Evolutionary conservation across 53 echinoderm and acorn worm genomes (phyloP).

Genomic region (Astropecten irregularis): DNA sequence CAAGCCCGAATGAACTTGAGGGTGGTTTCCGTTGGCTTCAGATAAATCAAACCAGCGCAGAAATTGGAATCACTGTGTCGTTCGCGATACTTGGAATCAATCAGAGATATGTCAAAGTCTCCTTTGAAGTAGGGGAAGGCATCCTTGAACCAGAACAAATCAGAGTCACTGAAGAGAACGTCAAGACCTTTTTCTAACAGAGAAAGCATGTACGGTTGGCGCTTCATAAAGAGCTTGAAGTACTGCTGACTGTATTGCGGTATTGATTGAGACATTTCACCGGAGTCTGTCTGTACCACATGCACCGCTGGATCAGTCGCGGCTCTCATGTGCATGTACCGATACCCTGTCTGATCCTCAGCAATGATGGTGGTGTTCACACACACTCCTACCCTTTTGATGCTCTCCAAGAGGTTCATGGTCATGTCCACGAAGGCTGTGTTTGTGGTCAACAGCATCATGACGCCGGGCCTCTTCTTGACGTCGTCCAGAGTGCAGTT

Average conservation of each 20-base stretch:
- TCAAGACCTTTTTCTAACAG: background rate
- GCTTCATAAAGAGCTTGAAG: background rate
- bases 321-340: background rate
- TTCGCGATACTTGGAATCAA: too few relatives aligned
- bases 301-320: background rate
- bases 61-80: too few relatives aligned
- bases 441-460: background rate
- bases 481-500: background rate
- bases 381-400: background rate
- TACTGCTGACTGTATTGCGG: background rate
- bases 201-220: background rate
- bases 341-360: background rate
- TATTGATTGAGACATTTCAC: background rate
- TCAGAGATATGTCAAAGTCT: too few relatives aligned
- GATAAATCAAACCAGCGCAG: slow-evolving; percentile 20
- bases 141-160: slow-evolving; percentile 12
- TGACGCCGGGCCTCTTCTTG: background rate
- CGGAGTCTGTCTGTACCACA: background rate
- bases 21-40: background rate
- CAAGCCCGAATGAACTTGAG: background rate
- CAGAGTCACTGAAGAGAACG: slow-evolving; percentile 14
- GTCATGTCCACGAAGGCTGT: background rate
- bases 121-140: slow-evolving; percentile 15
- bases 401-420: background rate
- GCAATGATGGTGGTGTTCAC: background rate